Base-by-base conservation (phyloP, 2,113 vertebrate species). In the Tupaia chinensis region DNA sequence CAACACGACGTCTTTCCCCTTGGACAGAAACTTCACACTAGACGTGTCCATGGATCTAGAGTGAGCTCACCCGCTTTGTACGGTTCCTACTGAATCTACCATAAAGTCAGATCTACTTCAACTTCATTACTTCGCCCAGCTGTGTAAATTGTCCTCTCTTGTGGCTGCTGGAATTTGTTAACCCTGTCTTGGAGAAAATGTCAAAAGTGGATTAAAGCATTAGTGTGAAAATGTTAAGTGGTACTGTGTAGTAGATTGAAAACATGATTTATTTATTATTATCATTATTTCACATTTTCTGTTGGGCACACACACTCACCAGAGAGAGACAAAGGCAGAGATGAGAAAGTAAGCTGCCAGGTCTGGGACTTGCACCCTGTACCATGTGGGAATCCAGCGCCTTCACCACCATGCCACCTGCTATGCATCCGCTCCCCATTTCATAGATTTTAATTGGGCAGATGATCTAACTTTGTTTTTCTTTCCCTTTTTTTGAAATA, bases 161-260 rank as follows among this genome's bases (percentile, higher is more conserved):
- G 0, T 44, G 29, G 16, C 29, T 70, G 65, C 19, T 95, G 54
- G 60, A 70, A 83, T 87, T 79, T 93, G 12, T 54, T 93, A 85
- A 89, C 32, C 5, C 65, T 94, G 23, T 53, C n/a, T 91, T 88
- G 60, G 89, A 74, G 19, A 70, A 93, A 97, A 85, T 93, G 16
- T 19, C 78, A 94, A 66, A 72, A 83, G 11, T 60, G 60, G 32
- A 77, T 91, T 85, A 84, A 93, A 97, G 66, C 19, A 12, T 80
- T n/a, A 29, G 13, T 27, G 10, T 76, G 56, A 63, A 66, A 74
- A 85, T 70, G 27, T 77, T 74, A 73, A 91, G 3, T 77, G 17
- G 16, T 78, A 0, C 3, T n/a, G 15, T 72, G 87, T 89, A 89
- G 79, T 87, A 70, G 25, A 74, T 82, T 93, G 73, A 65, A 44